Conservation (phyloP, 2,113 vertebrate genomes). For the Callipepla squamata region DNA sequence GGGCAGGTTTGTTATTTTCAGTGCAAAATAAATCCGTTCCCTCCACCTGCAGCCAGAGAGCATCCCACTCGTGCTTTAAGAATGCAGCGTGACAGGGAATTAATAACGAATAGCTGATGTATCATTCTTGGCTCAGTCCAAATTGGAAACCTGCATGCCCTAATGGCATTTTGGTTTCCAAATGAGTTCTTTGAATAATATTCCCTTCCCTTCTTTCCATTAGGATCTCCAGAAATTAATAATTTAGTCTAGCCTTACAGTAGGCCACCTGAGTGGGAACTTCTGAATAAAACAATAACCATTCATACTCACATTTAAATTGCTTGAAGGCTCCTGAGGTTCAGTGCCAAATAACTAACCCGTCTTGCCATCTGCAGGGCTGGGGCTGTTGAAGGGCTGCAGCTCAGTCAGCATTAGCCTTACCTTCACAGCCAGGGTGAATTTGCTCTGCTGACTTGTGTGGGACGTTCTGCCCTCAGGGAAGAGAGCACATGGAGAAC, state of each 20-base stretch:
- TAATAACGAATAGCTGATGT: slow-evolving; percentile 25
- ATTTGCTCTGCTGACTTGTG: not conserved
- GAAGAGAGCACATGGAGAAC: not conserved
- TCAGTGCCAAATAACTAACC: slow-evolving; percentile 18
- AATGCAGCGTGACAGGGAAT: slow-evolving; percentile 39
- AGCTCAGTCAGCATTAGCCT: not conserved
- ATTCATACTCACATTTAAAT: slow-evolving; percentile 12
- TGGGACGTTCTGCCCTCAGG: not conserved
- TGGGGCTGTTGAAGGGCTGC: not conserved
- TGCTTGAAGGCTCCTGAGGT: slow-evolving; percentile 26
- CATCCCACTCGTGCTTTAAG: slow-evolving; percentile 17
- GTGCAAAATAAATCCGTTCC: slow-evolving; percentile 31
- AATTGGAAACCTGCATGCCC: not conserved
- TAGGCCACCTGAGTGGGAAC: slow-evolving; percentile 21
- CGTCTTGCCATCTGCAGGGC: not conserved
- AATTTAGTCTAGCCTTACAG: slow-evolving; percentile 37
- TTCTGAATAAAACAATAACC: slow-evolving; percentile 68
- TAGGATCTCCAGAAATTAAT: slow-evolving; percentile 57
- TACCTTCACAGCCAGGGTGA: not conserved
- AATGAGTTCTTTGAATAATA: slow-evolving; percentile 50
- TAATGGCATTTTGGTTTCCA: slow-evolving; percentile 39
- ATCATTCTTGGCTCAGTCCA: slow-evolving; percentile 27
- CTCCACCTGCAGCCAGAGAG: not conserved
- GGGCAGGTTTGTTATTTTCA: not conserved
- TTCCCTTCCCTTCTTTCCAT: slow-evolving; percentile 10